Base-by-base conservation (phyloP, 2,113 vertebrate species). In the Pelvicachromis taeniatus region DNA sequence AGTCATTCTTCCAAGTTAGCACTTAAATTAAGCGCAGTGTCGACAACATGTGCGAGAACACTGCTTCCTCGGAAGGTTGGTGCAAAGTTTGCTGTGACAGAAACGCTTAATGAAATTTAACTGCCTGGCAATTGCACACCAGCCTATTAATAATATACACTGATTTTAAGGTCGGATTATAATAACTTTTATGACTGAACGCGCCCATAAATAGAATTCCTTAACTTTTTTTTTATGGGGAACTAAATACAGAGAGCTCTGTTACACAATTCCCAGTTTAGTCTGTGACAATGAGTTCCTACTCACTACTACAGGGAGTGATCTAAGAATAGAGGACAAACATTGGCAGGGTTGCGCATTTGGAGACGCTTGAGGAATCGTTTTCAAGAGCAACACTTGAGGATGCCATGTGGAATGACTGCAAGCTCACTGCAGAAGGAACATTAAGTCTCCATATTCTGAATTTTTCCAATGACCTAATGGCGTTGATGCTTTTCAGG, bases 391-490 rank as follows among this genome's bases (percentile, higher is more conserved):
- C 83, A 91, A 87, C 85, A 87, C 82, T 92, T 86, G 77, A 87
- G 58, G 78, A 83, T 87, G 88, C 77, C 87, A 84, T 91, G 85
- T 88, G 85, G 80, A 91, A 88, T 85, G 81, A 85, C 65, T 86
- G 80, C 14, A 19, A 82, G 35, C 77, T 45, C 61, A 65, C 55
- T 17, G 77, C 79, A 63, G 77, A 38, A 52, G 58, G 80, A 90
- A 87, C 91, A 85, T 61, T 84, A 88, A 68, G 77, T 81, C 83
- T 88, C 81, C 77, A 83, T 85, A 65, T 82, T 78, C 81, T 2
- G 17, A 88, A 87, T 90, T 77, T 92, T 88, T 90, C 86, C 87
- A 89, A 35, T 89, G 77, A 92, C 78, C 48, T 92, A 68, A 91
- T 85, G 38, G 21, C 16, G 31, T 70, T 81, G 55, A 73, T 40